Evolutionary conservation across 1,140 invertebrate species (phyloP), one percentile per base, ranked within the genome.

Genomic region (Drosophila serrata): DNA sequence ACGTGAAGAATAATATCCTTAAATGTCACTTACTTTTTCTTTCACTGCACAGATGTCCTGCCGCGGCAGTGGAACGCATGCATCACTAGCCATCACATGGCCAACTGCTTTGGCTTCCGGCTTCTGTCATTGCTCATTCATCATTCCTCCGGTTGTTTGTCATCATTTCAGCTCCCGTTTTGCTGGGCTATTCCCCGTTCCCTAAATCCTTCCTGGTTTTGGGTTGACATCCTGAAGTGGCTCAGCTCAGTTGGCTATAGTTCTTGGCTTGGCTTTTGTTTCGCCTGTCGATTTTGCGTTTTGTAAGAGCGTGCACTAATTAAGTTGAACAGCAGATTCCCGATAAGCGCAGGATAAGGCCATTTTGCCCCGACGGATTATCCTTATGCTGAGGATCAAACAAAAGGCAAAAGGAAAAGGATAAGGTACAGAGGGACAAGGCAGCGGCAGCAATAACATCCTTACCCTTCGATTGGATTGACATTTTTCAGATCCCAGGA

Each of bases 201-300:
- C 22, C 62, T 58, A 22, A 24, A 45, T 74, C 40, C 73, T 65
- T 65, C 37, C 27, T 33, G 40, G 45, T 51, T 69, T 42, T 33
- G 67, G 78, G 39, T 73, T 88, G 85, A 88, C 85, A 88, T 90
- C 85, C 86, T 90, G 48, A 81, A 88, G 85, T 63, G 69, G 40
- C 60, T 69, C 27, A 24, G 29, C 63, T 31, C n/a, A 22, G 40
- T 24, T 24, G n/a, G n/a, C n/a, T 17, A 31, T 24, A 45, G 64
- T 29, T 42, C 3, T 57, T 35, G 75, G 51, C 15, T 29, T 65
- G 46, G 57, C 46, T 61, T 72, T 82, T 82, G 63, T 79, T 49
- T 55, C 51, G 33, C 51, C 51, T 37, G 60, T 60, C 75, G 81
- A 79, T 81, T 81, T 86, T 79, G 79, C 45, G 57, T 58, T 40